Base-by-base conservation (phyloP, 1,140 invertebrate genomes). In the Orchesella cincta region DNA sequence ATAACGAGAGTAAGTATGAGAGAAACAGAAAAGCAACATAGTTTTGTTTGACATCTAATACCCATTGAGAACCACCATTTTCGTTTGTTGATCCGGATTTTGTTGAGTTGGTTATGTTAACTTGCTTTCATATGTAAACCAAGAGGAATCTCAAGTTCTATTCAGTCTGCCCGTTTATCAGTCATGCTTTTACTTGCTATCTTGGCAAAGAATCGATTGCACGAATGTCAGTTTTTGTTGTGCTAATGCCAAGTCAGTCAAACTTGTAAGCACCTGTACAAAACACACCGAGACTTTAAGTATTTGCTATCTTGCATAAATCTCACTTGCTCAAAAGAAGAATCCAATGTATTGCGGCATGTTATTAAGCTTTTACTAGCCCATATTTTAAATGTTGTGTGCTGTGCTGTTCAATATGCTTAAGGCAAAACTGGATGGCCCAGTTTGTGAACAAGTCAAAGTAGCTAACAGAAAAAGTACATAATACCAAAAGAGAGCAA, bases 131-230 rank as follows among this genome's bases (percentile, higher is more conserved):
- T 14, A 62, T 62, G 23, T 14, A 31, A 33, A 67, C 5, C 5
- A 31, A 67, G 33, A 67, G 23, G 33, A 33, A 29, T 12, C n/a
- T 31, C 31, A 23, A 62, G 29, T 67, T 67, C 31, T 8, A 12
- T 14, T 33, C 23, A 16, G 5, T 67, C 23, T 23, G 62, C 29
- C 62, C 29, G 52, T 57, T 23, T 57, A 31, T 2, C 2, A 31
- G 62, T 67, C 62, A 67, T 67, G 62, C 29, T 67, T 67, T 67
- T 67, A 67, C 62, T 67, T 67, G 62, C 31, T 31, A 67, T 31
- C 31, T 67, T 67, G 28, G 62, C 26, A 67, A 67, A 67, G 31
- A 67, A 67, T 67, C 62, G 31, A 67, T 33, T 31, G 14, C 31
- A 33, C 62, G 62, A 67, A 67, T 33, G 29, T 8, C 29, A 31